phyloP scores from a whole-genome alignment of 2,797 vertebrate genomes.

The Sphenopsis melanotis region DNA sequence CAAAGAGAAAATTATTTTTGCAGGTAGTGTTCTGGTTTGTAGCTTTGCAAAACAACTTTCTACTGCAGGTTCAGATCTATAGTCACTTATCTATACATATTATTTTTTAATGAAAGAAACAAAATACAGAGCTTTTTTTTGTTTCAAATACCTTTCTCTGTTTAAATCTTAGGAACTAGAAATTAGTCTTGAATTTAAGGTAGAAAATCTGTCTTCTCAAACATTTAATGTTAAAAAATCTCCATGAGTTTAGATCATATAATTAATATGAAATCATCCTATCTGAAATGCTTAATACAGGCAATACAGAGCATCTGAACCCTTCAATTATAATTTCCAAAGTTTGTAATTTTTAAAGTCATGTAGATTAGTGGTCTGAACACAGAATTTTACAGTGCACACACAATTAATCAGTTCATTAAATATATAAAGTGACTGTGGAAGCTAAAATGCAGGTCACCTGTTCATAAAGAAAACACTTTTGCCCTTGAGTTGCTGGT shows the following conservation, averaged over 20 bases:
- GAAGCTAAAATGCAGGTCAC: slow-evolving; percentile 21
- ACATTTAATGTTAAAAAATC: not conserved
- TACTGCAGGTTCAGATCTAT: not conserved
- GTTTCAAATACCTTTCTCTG: not conserved
- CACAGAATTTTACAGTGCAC: not conserved
- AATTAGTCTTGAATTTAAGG: not conserved
- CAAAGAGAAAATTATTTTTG: not conserved
- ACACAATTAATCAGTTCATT: slow-evolving; percentile 59
- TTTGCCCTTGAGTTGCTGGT: slow-evolving; percentile 14
- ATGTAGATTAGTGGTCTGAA: slow-evolving; percentile 14
- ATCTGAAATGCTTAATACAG: slow-evolving; percentile 11
- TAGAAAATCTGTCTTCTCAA: not conserved
- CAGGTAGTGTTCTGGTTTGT: not conserved
- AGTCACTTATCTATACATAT: not conserved
- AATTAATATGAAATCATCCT: slow-evolving; percentile 29
- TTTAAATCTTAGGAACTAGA: not conserved
- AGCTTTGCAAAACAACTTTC: not conserved
- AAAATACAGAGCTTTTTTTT: not conserved
- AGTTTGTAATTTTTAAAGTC: not conserved
- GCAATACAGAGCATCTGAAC: slow-evolving; percentile 17
- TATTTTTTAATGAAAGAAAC: not conserved
- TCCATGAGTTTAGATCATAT: not conserved
- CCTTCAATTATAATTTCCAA: slow-evolving; percentile 47
- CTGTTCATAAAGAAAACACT: not conserved
- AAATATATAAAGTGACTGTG: slow-evolving; percentile 35